Conservation (phyloP, 1,140 invertebrate species). For the Habropoda laboriosa region DNA sequence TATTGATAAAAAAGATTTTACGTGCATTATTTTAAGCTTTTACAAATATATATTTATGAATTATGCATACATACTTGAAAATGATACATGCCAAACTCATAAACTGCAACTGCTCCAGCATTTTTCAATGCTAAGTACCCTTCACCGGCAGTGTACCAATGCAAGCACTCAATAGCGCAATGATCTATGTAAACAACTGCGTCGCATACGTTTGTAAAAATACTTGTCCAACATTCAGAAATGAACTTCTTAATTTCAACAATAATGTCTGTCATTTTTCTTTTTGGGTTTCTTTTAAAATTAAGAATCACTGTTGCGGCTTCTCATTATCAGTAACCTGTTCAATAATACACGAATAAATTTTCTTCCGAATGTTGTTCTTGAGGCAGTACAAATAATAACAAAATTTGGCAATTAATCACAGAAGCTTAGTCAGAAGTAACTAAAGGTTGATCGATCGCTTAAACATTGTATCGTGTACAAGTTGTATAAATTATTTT, state of each 20-base stretch:
- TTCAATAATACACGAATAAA: not conserved
- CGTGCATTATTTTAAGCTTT: not conserved
- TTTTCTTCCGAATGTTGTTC: not conserved
- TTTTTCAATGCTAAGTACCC: constrained; percentile 77
- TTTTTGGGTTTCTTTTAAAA: not conserved
- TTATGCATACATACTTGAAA: constrained; percentile 71
- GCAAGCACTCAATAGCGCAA: constrained; percentile 82
- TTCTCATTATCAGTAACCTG: not conserved
- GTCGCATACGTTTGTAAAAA: constrained; percentile 79
- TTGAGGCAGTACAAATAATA: no score
- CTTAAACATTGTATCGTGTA: no score
- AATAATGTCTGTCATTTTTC: constrained; percentile 49
- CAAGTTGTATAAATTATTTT: no score
- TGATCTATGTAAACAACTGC: constrained; percentile 84
- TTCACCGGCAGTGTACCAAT: constrained; percentile 83
- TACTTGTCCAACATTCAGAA: constrained; percentile 79
- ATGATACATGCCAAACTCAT: constrained; percentile 82
- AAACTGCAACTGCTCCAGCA: constrained; percentile 82
- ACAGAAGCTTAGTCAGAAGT: no score
- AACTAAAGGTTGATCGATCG: no score
- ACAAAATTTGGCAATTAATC: no score
- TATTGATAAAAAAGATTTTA: constrained; percentile 54
- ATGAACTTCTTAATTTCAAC: constrained; percentile 61
- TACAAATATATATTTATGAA: constrained; percentile 1
- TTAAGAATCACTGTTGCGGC: not conserved